Evolutionary conservation across 1,140 invertebrate species (phyloP).

Genomic region (Phthorimaea operculella): DNA sequence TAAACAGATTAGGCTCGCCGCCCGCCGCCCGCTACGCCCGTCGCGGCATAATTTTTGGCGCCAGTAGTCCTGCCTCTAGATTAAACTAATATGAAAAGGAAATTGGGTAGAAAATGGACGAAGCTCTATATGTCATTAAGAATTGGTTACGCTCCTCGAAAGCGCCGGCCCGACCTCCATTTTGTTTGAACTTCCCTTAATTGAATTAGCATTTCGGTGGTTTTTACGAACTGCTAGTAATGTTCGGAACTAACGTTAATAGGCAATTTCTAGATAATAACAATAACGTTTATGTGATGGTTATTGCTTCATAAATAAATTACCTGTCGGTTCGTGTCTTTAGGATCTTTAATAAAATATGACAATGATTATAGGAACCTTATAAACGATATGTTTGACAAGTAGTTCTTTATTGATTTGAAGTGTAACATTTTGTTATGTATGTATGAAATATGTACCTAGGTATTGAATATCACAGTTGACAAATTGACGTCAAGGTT

Average conservation of each 20-base stretch:
- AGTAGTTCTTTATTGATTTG: no score
- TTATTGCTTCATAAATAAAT: constrained; percentile 40
- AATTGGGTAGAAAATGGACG: constrained; percentile 66
- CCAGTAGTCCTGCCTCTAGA: constrained; percentile 65
- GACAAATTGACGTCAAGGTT: no score
- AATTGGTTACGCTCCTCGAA: constrained; percentile 53
- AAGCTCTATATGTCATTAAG: constrained; percentile 62
- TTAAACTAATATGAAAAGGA: constrained; percentile 68
- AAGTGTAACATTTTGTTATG: no score
- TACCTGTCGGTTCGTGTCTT: neutral
- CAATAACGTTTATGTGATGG: constrained; percentile 47
- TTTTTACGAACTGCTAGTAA: constrained; percentile 60
- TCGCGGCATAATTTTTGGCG: constrained; percentile 67
- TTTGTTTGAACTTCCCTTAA: constrained; percentile 61
- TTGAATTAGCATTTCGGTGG: constrained; percentile 61
- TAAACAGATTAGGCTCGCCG: constrained; percentile 59
- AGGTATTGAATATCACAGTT: no score
- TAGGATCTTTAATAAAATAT: neutral
- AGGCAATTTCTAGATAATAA: constrained; percentile 53
- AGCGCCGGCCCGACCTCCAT: constrained; percentile 44
- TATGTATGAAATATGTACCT: no score
- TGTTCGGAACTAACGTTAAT: constrained; percentile 53
- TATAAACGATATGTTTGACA: no score
- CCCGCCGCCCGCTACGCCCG: constrained; percentile 45
- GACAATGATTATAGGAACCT: no score